Evolutionary conservation across 2,113 vertebrate species (phyloP), one percentile per base, ranked within the genome.

Genomic region (Maccullochella peelii): DNA sequence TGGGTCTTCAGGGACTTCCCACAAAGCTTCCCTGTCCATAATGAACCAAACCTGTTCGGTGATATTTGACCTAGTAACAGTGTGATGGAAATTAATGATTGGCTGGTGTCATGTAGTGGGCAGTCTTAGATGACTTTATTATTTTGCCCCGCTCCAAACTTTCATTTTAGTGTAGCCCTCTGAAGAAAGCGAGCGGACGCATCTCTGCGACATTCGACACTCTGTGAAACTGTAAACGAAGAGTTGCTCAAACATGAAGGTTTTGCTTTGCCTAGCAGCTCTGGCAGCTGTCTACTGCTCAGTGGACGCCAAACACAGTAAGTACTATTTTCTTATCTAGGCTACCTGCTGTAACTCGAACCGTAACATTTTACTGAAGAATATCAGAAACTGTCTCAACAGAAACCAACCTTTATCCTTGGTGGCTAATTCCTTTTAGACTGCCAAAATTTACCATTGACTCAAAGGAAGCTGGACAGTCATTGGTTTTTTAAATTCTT

Each of bases 181-280:
- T 0, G 0, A 9, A 15, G 1, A 0, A 2, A 2, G 25, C 0
- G 4, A 0, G 4, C 0, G 0, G 7, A 15, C 25, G 1, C 0
- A 0, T 0, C 0, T 6, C 2, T 5, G 4, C n/a, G 30, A 0
- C 2, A 6, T 5, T 5, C 0, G 0, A 15, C 0, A 0, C 2
- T 0, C n/a, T 16, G 18, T 1, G 0, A 38, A 23, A 47, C 20
- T 7, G 8, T 10, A 0, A 21, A 44, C 27, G 16, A 21, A 0
- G 3, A 79, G 8, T 0, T 1, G 1, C 4, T 1, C 30, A 1
- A 82, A 23, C 2, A 93, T 92, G 92, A 91, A 62, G 23, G 0
- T 3, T 0, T 0, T 11, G 0, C 0, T 79, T 0, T 58, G 2
- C 10, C 0, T 79, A 0, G 40, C 30, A 0, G 1, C 69, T 15